Percentiles rank a stretch among this genome's conserved stretches.
Evolutionary conservation across 2,113 vertebrate species (phyloP).

Genomic region (Haemorhous mexicanus): DNA sequence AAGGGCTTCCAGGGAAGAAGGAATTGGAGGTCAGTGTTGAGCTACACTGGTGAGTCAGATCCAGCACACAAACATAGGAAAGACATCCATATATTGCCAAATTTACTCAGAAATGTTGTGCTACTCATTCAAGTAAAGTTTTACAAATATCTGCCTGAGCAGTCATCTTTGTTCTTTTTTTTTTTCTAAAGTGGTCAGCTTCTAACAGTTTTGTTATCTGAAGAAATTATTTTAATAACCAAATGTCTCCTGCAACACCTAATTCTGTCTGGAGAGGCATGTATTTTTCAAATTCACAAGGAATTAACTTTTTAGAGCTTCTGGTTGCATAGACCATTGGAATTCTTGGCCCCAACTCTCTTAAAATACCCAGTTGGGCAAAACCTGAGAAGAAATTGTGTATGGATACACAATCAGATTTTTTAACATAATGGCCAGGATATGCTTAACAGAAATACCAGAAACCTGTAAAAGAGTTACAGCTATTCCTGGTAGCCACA

Average conservation of each 20-base stretch:
- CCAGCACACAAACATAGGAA: neutral
- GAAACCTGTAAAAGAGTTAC: slow-evolving; percentile 38
- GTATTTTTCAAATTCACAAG: neutral
- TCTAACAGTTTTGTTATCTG: neutral
- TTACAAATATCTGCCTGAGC: neutral
- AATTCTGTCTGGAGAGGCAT: neutral
- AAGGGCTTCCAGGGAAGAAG: neutral
- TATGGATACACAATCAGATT: slow-evolving; percentile 9
- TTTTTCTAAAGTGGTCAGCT: neutral
- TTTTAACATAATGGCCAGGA: neutral
- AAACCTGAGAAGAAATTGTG: neutral
- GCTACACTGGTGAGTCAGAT: neutral
- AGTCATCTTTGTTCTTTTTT: neutral
- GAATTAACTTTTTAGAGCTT: neutral
- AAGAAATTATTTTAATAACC: neutral
- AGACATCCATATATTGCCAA: neutral
- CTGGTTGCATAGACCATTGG: neutral
- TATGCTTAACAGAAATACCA: slow-evolving; percentile 28
- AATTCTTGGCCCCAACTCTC: neutral
- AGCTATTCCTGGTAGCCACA: slow-evolving; percentile 42
- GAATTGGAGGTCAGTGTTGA: neutral
- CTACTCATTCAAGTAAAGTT: neutral
- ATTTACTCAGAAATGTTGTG: neutral
- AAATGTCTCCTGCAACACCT: neutral
- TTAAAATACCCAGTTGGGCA: neutral